Percentiles rank a stretch among this genome's conserved stretches.
These are phyloP conservation scores for Drosophila asahinai DNA, from an alignment of 1,140 invertebrate genomes.

Conservation along the genomic window DNA sequence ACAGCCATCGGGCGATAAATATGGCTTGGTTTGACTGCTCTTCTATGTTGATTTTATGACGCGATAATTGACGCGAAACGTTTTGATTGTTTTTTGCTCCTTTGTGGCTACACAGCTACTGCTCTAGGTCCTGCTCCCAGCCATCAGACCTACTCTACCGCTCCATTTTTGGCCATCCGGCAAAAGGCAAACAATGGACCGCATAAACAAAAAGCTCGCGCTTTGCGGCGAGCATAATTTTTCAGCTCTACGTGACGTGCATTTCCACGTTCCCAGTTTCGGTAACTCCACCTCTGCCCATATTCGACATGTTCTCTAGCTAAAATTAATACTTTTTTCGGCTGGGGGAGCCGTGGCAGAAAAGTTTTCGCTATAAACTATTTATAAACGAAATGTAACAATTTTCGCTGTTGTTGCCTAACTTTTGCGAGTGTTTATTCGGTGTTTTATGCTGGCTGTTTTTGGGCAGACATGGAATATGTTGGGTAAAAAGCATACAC, in stretches of 20 bases:
- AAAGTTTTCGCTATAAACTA: slow-evolving; percentile 57
- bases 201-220: slow-evolving; percentile 64
- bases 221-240: slow-evolving; percentile 57
- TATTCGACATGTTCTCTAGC: slow-evolving; percentile 38
- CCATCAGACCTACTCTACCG: not conserved
- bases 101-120: slow-evolving; percentile 22
- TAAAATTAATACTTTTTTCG: slow-evolving; percentile 53
- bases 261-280: slow-evolving; percentile 38
- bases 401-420: slow-evolving; percentile 28
- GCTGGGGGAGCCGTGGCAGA: slow-evolving; percentile 13
- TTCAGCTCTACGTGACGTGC: slow-evolving; percentile 55
- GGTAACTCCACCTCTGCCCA: slow-evolving; percentile 21
- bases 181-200: slow-evolving; percentile 57
- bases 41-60: slow-evolving; percentile 76
- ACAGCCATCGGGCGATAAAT: slow-evolving; percentile 42
- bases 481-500: no score
- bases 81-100: slow-evolving; percentile 71
- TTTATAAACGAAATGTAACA: slow-evolving; percentile 52
- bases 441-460: slow-evolving; percentile 13
- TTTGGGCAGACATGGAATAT: slow-evolving; percentile 12
- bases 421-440: slow-evolving; percentile 43
- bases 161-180: slow-evolving; percentile 22
- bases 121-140: not conserved
- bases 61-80: slow-evolving; percentile 80
- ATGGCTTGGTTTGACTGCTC: slow-evolving; percentile 26